Percentiles rank a stretch among this genome's conserved stretches.
phyloP scores from a whole-genome alignment of 2,113 vertebrate species.

The Onychostoma macrolepis region DNA sequence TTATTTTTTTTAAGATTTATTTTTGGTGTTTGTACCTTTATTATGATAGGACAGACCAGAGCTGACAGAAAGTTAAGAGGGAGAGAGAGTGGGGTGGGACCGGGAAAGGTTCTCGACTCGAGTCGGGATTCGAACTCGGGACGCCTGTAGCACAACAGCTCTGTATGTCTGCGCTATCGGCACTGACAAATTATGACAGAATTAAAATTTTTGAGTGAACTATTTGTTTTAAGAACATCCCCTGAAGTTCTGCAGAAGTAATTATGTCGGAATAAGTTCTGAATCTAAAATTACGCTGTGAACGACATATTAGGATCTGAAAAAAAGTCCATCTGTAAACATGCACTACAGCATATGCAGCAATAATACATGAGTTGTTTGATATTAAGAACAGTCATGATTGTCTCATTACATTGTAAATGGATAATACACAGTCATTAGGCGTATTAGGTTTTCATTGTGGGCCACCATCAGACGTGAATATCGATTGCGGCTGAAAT shows the following conservation, averaged over 20 bases:
- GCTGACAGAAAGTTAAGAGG: too few species aligned
- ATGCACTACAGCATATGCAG: neutral
- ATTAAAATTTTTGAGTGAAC: neutral
- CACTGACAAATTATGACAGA: too few species aligned
- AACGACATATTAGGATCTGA: constrained; percentile 19
- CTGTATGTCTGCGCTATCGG: too few species aligned
- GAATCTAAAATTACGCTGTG: constrained; percentile 32
- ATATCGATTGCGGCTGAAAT: constrained; percentile 53
- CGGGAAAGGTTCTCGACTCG: too few species aligned
- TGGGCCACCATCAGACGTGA: constrained; percentile 21
- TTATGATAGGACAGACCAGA: too few species aligned
- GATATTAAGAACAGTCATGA: constrained; percentile 2
- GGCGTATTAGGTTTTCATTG: constrained; percentile 42
- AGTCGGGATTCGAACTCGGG: too few species aligned
- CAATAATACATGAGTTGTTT: neutral
- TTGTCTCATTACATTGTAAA: constrained; percentile 47
- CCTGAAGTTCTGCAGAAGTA: neutral
- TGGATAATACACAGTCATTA: constrained; percentile 50
- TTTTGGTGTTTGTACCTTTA: too few species aligned
- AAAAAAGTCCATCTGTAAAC: constrained; percentile 12
- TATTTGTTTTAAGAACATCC: neutral
- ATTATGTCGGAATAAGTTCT: constrained; percentile 21
- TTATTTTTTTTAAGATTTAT: too few species aligned
- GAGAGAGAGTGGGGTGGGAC: too few species aligned
- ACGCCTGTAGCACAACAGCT: too few species aligned